Percentiles rank a stretch among this genome's conserved stretches.
Conservation (phyloP, 2,113 vertebrate genomes). For the Bagarius yarrelli region DNA sequence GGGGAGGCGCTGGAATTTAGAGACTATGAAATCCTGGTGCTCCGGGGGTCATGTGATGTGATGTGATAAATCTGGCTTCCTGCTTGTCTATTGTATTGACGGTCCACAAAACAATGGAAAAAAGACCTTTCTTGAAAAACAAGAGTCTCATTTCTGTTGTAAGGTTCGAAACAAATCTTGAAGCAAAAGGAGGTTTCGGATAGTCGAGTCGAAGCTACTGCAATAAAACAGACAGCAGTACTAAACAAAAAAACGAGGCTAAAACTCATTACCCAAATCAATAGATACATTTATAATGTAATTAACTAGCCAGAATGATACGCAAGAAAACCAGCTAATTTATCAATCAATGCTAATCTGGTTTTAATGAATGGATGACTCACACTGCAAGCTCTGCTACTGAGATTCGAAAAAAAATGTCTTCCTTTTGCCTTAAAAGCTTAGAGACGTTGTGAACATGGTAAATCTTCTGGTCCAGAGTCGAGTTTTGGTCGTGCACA, state of each 20-base stretch:
- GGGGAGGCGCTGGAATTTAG: neutral
- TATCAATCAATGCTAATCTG: neutral
- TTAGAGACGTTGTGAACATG: no score
- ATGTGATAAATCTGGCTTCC: neutral
- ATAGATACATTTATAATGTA: neutral
- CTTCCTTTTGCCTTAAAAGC: neutral
- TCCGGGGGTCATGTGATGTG: neutral
- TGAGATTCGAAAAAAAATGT: neutral
- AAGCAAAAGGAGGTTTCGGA: neutral
- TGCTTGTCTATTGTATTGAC: neutral
- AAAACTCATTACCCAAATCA: neutral
- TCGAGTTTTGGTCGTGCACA: no score
- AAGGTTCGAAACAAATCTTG: neutral
- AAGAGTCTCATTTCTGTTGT: neutral
- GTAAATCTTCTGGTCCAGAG: no score
- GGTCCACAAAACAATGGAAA: neutral
- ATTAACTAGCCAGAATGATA: neutral
- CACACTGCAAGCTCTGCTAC: neutral
- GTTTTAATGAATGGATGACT: neutral
- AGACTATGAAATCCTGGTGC: neutral
- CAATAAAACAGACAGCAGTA: neutral
- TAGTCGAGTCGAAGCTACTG: no score
- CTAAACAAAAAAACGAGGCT: neutral
- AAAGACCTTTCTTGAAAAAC: neutral
- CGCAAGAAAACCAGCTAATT: neutral